These are phyloP conservation scores for Ericerus pela DNA, from an alignment of 1,140 invertebrate species.

Conservation along the genomic window DNA sequence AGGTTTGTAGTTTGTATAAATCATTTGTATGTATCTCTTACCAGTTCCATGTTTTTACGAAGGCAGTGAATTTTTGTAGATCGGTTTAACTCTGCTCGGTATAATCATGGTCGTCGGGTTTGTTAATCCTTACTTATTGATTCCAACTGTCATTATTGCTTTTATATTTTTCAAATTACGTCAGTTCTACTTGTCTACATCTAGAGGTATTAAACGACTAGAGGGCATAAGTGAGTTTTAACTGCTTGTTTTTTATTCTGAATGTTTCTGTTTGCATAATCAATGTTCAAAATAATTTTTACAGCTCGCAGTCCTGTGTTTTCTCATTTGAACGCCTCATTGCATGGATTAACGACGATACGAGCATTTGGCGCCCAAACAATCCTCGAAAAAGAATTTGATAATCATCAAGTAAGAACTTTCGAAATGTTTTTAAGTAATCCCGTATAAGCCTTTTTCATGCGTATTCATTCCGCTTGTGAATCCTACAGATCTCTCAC, in stretches of 20 bases:
- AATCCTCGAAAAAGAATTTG: constrained; percentile 65
- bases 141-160: constrained; percentile 40
- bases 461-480: no score
- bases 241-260: constrained; percentile 6
- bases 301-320: constrained; percentile 65
- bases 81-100: constrained; percentile 41
- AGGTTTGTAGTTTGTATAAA: constrained; percentile 29
- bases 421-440: neutral
- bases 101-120: constrained; percentile 45
- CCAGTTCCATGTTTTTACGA: no score
- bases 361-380: constrained; percentile 65
- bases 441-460: neutral
- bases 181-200: constrained; percentile 42
- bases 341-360: constrained; percentile 80
- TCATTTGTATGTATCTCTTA: neutral
- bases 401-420: constrained; percentile 46
- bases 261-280: neutral
- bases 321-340: constrained; percentile 70
- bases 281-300: constrained; percentile 20
- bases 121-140: constrained; percentile 43
- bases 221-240: constrained; percentile 42
- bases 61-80: no score
- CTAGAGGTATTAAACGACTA: constrained; percentile 45
- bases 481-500: no score
- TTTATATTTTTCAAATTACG: constrained; percentile 38